A percentile compares a stretch with the other conserved stretches of the same genome.
Conservation (phyloP, 2,797 vertebrate species). For the Euthynnus affinis region DNA sequence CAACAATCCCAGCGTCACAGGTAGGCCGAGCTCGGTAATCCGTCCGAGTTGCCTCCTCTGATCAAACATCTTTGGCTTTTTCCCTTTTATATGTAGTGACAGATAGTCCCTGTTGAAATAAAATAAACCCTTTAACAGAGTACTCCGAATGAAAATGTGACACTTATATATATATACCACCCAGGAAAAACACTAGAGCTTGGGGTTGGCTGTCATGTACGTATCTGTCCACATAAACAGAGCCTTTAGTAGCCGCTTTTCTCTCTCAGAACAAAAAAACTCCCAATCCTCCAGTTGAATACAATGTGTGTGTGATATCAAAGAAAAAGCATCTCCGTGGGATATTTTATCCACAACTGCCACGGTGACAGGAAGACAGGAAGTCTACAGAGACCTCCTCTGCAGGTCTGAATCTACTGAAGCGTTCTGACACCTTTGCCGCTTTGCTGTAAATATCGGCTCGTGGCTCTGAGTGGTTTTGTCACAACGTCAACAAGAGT, state of each 20-base stretch:
- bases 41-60: too few relatives aligned
- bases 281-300: slow-evolving; percentile 9
- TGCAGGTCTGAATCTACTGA: slow-evolving; percentile 28
- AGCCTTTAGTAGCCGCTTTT: neutral
- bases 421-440: slow-evolving; percentile 30
- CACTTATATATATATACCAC: too few relatives aligned
- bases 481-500: slow-evolving; percentile 33
- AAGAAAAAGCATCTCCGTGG: slow-evolving; percentile 4
- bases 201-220: neutral
- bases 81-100: too few relatives aligned
- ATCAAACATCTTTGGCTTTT: too few relatives aligned
- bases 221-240: neutral
- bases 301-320: slow-evolving; percentile 4
- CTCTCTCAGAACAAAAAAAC: slow-evolving; percentile 14
- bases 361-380: slow-evolving; percentile 41
- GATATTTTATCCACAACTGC: slow-evolving; percentile 17
- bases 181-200: neutral
- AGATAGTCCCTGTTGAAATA: too few relatives aligned
- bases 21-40: too few relatives aligned
- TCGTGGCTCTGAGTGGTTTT: slow-evolving; percentile 31
- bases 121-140: too few relatives aligned
- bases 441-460: slow-evolving; percentile 34
- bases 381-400: slow-evolving; percentile 27
- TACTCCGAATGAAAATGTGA: too few relatives aligned
- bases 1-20: too few relatives aligned